phyloP scores from a whole-genome alignment of 2,888 invertebrate genomes.

The Yponomeuta plumbellus region DNA sequence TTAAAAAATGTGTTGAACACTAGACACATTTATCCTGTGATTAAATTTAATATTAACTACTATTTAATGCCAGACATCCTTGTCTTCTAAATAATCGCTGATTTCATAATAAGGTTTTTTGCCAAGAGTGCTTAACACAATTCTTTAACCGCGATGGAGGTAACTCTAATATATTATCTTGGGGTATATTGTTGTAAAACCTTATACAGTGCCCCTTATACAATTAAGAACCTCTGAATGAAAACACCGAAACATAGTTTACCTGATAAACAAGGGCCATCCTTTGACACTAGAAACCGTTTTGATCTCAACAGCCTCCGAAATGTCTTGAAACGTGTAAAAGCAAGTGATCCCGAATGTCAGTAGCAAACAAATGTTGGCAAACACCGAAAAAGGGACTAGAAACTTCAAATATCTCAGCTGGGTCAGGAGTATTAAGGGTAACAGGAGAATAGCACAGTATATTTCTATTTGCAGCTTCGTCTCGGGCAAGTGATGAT shows the following conservation, averaged over 20 bases:
- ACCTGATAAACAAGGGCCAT: conserved; percentile 90
- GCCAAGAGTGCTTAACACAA: no score
- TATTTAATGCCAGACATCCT: no score
- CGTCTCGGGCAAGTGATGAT: conserved; percentile 46
- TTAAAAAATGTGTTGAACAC: no score
- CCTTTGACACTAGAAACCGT: conserved; percentile 62
- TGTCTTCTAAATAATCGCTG: no score
- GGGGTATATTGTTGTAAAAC: no score
- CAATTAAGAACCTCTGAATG: neutral
- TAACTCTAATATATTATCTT: no score
- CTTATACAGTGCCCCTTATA: no score
- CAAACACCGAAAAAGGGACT: conserved; percentile 91
- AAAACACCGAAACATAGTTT: conserved; percentile 4
- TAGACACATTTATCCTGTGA: no score
- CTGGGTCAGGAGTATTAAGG: conserved; percentile 82
- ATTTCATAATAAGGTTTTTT: no score
- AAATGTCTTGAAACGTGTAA: conserved; percentile 80
- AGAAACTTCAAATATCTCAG: conserved; percentile 84
- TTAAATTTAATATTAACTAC: no score
- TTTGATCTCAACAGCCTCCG: conserved; percentile 43
- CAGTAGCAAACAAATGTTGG: conserved; percentile 86
- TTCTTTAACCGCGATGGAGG: no score
- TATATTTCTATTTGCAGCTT: conserved; percentile 76
- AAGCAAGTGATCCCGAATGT: conserved; percentile 89
- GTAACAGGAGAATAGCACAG: conserved; percentile 80